Base-by-base conservation (phyloP, 2,888 invertebrate genomes). In the Melanchra persicariae region DNA sequence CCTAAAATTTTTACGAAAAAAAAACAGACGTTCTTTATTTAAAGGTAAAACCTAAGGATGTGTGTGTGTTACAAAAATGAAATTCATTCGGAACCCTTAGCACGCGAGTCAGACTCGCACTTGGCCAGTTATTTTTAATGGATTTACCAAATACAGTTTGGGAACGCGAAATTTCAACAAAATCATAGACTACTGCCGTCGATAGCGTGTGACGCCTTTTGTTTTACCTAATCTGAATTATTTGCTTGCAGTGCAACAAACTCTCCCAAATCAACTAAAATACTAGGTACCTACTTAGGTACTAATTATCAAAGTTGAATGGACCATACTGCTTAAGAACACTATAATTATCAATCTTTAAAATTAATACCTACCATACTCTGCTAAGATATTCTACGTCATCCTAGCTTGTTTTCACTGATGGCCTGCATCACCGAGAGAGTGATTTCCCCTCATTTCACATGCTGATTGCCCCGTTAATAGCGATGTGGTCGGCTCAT, bases 361-460 rank as follows among this genome's bases (percentile, higher is more conserved):
- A 22, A 51, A n/a, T n/a, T n/a, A n/a, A n/a, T n/a, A n/a, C n/a
- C n/a, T 58, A 40, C 67, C 63, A 55, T 79, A 60, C 22, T 49
- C 0, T 15, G 66, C 26, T 22, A 66, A 59, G 40, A 40, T 37
- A 74, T 68, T 61, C 24, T 19, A 24, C 64, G 61, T 57, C 43
- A 57, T 58, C 9, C 26, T 12, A 17, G 55, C 43, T 30, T n/a
- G 57, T 61, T 72, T 68, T 70, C 66, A 54, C 71, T 66, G 26
- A 9, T 63, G 43, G 15, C 51, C n/a, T n/a, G n/a, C n/a, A n/a
- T n/a, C 57, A 62, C 60, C 30, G 60, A 71, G 45, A 70, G 55
- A 76, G 60, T 74, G 22, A 79, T 74, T 83, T 83, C 80, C 83
- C 80, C 71, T 83, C 74, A 70, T 81, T 81, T 83, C 70, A 77